phyloP scores from a whole-genome alignment of 2,113 vertebrate genomes.

The Pseudorectes ferrugineus region DNA sequence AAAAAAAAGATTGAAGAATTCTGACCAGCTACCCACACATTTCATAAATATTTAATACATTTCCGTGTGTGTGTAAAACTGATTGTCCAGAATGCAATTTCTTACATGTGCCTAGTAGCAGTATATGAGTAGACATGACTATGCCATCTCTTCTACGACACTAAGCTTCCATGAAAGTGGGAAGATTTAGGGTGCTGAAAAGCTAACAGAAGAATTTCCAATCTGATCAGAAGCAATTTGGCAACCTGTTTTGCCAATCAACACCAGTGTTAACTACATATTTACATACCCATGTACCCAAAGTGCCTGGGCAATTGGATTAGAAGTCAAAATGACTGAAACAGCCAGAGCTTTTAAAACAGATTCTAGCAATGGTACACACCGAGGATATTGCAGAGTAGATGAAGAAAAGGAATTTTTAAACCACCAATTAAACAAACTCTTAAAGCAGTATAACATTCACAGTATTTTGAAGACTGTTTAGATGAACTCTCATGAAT shows the following conservation, averaged over 20 bases:
- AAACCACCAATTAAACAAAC: neutral
- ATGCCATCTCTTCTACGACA: neutral
- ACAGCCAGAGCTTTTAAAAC: neutral
- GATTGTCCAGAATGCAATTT: neutral
- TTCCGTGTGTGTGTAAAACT: neutral
- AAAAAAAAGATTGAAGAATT: neutral
- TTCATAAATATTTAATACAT: neutral
- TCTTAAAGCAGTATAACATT: neutral
- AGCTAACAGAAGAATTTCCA: neutral
- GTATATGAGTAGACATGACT: neutral
- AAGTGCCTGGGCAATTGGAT: neutral
- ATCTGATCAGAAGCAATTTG: neutral
- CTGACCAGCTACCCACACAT: neutral
- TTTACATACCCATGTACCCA: no score
- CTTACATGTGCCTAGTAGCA: neutral
- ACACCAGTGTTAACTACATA: neutral
- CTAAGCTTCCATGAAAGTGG: accelerated
- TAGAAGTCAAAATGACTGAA: neutral
- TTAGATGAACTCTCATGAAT: neutral
- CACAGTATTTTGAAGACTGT: neutral
- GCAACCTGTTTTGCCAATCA: neutral
- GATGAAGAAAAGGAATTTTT: neutral
- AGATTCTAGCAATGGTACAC: neutral
- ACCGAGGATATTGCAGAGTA: neutral
- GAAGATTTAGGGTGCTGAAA: neutral